These are phyloP conservation scores for Nothura maculosa DNA, from an alignment of 2,797 vertebrate species.

Conservation along the genomic window DNA sequence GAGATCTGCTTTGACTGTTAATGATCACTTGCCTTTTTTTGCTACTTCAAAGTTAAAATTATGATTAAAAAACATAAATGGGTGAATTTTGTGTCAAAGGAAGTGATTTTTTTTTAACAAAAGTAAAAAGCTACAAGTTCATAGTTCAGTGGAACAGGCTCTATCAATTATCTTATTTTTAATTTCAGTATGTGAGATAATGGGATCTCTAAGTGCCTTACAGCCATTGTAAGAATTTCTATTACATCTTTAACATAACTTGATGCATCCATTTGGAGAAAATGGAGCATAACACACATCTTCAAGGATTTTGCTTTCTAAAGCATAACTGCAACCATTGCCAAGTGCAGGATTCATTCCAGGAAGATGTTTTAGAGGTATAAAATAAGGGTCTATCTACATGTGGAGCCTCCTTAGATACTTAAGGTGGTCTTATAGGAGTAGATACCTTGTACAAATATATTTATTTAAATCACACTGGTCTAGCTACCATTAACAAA, in stretches of 20 bases:
- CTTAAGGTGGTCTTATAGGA: not conserved
- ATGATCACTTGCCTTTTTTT: not conserved
- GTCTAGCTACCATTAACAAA: not conserved
- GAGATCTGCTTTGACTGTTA: not conserved
- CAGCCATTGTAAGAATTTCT: not conserved
- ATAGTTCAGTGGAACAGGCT: not conserved
- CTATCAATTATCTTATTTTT: not conserved
- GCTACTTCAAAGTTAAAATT: conserved; percentile 11
- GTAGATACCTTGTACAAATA: not conserved
- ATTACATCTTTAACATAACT: not conserved
- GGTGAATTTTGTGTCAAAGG: not conserved
- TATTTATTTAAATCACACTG: not conserved
- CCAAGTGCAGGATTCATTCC: not conserved
- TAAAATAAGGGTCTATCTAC: not conserved
- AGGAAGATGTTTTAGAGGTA: not conserved
- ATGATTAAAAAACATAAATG: not conserved
- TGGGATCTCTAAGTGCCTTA: not conserved
- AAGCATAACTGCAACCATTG: not conserved
- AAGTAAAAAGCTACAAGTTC: not conserved
- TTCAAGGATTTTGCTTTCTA: not conserved
- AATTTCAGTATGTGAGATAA: not conserved
- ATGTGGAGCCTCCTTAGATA: accelerated
- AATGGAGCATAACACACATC: not conserved
- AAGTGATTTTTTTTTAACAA: not conserved
- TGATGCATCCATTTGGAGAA: not conserved